Conservation (phyloP, 2,888 invertebrate genomes). For the Mesochorus sp. region DNA sequence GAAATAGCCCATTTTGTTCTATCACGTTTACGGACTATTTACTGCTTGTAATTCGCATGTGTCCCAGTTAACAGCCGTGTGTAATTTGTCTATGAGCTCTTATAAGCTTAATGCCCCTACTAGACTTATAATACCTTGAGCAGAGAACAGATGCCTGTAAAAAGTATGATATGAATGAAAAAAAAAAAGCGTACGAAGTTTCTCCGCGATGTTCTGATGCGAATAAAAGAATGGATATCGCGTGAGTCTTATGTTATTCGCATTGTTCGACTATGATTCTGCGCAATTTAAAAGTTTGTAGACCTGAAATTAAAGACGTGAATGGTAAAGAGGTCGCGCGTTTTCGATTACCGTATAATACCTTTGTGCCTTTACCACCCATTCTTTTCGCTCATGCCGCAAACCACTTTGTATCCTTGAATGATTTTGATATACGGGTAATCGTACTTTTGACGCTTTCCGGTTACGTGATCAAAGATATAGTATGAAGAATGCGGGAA, state of each 20-base stretch:
- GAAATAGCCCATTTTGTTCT: constrained; percentile 29
- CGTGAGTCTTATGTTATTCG: not conserved
- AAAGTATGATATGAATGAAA: not conserved
- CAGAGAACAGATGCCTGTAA: not conserved
- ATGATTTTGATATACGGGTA: too few species aligned
- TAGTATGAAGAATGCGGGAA: too few species aligned
- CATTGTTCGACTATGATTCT: not conserved
- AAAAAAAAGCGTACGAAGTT: not conserved
- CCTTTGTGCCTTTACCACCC: not conserved
- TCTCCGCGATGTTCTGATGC: not conserved
- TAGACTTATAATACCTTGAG: too few species aligned
- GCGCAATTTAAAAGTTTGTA: not conserved
- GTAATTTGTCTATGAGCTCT: too few species aligned
- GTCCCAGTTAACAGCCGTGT: too few species aligned
- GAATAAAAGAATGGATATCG: not conserved
- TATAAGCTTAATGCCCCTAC: too few species aligned
- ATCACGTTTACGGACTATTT: constrained; percentile 27
- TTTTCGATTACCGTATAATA: not conserved
- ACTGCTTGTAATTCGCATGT: too few species aligned
- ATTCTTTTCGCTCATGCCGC: too few species aligned
- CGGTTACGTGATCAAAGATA: too few species aligned
- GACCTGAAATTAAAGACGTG: not conserved
- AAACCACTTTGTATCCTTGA: too few species aligned
- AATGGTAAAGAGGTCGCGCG: not conserved
- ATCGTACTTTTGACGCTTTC: too few species aligned